A percentile compares a stretch with the other conserved stretches of the same genome.
Conservation (phyloP, 92 coral and sea anemone species). For the Pocillopora grandis region DNA sequence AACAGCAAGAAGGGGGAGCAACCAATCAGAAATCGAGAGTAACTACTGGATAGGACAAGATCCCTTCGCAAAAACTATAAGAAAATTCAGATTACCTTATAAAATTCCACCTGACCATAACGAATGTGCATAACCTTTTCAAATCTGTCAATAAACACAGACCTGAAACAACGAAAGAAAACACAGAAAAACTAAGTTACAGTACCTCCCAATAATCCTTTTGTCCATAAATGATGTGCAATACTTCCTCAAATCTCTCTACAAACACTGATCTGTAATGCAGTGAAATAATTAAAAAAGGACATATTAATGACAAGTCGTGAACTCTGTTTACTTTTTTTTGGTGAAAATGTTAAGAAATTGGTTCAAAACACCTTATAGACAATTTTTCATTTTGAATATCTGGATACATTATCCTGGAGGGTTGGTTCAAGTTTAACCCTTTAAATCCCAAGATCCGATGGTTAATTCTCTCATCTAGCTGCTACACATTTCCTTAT, state of each 20-base stretch:
- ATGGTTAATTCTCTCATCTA: no score
- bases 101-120: conserved; percentile 67
- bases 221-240: conserved; percentile 95
- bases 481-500: no score
- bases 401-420: no score
- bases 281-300: conserved; percentile 5
- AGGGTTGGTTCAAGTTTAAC: no score
- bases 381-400: no score
- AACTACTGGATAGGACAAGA: background rate
- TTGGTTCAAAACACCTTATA: no score
- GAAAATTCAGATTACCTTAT: conserved; percentile 45
- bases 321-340: no score
- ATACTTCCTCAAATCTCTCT: conserved; percentile 97
- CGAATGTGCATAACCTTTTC: conserved; percentile 66
- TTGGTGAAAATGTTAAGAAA: no score
- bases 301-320: no score
- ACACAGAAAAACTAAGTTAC: background rate
- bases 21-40: no score
- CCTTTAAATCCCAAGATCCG: no score
- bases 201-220: conserved; percentile 95
- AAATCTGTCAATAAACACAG: conserved; percentile 65
- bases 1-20: no score
- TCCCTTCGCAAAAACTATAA: background rate
- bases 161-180: conserved; percentile 40
- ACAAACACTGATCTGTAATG: conserved; percentile 87